These are phyloP conservation scores for Eptesicus fuscus DNA, from an alignment of 2,113 vertebrate species.

Conservation along the genomic window DNA sequence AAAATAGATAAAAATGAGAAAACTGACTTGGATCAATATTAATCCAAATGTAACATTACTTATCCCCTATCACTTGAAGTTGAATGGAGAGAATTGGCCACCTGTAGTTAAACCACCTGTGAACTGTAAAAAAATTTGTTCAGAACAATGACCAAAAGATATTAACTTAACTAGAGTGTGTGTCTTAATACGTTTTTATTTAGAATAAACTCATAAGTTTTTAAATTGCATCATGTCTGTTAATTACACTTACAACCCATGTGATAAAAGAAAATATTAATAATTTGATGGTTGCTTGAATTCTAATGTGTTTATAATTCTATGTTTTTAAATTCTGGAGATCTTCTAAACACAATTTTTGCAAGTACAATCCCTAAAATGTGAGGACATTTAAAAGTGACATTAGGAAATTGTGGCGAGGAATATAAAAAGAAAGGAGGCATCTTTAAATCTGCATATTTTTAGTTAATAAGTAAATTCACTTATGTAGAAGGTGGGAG, in stretches of 20 bases:
- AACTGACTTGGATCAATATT: background rate
- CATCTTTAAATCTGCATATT: background rate
- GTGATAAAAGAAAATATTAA: background rate
- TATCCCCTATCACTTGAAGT: background rate
- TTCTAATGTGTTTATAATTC: background rate
- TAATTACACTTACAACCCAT: background rate
- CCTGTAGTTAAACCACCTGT: background rate
- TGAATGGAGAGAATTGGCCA: background rate
- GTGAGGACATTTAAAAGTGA: background rate
- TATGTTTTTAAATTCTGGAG: background rate
- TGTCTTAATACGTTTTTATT: background rate
- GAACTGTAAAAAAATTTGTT: background rate
- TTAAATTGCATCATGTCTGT: background rate
- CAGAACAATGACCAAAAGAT: background rate
- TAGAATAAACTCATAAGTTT: background rate
- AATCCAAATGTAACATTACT: background rate
- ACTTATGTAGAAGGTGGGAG: background rate
- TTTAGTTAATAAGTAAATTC: background rate
- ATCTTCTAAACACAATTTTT: background rate
- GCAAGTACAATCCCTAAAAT: background rate
- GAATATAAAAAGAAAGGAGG: background rate
- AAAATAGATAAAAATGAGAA: background rate
- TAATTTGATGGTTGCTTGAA: background rate
- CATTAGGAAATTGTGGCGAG: background rate
- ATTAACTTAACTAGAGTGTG: background rate